A percentile compares a stretch with the other conserved stretches of the same genome.
These are phyloP conservation scores for Drosophila sp. DNA, from an alignment of 1,140 invertebrate genomes.

Conservation along the genomic window DNA sequence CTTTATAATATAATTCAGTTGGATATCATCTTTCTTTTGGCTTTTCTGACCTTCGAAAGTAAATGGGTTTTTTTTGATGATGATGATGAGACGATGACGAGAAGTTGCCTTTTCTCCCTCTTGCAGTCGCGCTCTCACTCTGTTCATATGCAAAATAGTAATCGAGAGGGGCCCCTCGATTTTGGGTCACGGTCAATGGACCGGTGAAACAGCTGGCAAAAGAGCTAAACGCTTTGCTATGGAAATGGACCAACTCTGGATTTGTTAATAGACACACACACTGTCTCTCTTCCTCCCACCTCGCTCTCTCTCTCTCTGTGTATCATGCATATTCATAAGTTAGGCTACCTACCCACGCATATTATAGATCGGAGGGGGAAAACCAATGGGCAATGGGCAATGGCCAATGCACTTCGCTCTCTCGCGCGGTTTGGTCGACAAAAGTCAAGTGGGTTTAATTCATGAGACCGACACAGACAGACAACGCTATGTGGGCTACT, in stretches of 20 bases:
- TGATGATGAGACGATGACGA: background rate
- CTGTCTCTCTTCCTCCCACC: background rate
- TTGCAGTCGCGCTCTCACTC: slow-evolving; percentile 55
- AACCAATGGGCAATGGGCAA: slow-evolving; percentile 7
- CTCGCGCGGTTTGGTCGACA: slow-evolving; percentile 36
- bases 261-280: slow-evolving; percentile 36
- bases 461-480: background rate
- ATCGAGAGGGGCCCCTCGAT: slow-evolving; percentile 25
- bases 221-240: slow-evolving; percentile 41
- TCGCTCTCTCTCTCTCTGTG: background rate
- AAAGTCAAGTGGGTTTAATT: slow-evolving; percentile 59
- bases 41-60: slow-evolving; percentile 20
- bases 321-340: slow-evolving; percentile 35
- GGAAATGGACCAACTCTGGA: slow-evolving; percentile 52
- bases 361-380: slow-evolving; percentile 5
- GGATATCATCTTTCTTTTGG: slow-evolving; percentile 18
- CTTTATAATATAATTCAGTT: background rate
- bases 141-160: slow-evolving; percentile 67
- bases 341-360: slow-evolving; percentile 39
- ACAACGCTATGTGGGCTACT: slow-evolving; percentile 34
- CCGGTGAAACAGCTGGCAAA: slow-evolving; percentile 39
- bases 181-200: slow-evolving; percentile 79
- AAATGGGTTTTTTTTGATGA: slow-evolving; percentile 1
- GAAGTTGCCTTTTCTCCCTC: slow-evolving; percentile 44
- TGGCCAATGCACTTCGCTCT: slow-evolving; percentile 12